Evolutionary conservation across 2,888 invertebrate genomes (phyloP).

Genomic region (Dermolepida albohirtum): DNA sequence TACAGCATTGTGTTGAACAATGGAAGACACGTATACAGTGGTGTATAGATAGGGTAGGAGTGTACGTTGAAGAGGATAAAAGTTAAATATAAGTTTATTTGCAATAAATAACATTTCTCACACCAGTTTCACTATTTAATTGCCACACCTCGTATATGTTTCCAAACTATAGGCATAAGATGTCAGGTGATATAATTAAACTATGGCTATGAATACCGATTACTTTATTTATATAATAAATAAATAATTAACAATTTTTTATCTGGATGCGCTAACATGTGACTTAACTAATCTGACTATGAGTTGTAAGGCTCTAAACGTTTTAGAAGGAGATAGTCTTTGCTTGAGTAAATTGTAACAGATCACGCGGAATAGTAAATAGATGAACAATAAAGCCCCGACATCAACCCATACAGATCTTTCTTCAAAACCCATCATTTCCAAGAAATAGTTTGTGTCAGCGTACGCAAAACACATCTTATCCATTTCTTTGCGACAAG

Average conservation of each 20-base stretch:
- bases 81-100: too few species aligned
- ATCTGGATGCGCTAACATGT: slow-evolving; percentile 61
- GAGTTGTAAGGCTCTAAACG: slow-evolving; percentile 77
- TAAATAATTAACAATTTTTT: slow-evolving; percentile 18
- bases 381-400: slow-evolving; percentile 71
- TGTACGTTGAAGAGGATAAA: too few species aligned
- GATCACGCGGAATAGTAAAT: slow-evolving; percentile 73
- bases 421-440: slow-evolving; percentile 80
- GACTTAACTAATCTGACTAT: slow-evolving; percentile 77
- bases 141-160: too few species aligned
- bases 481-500: slow-evolving; percentile 78
- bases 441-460: slow-evolving; percentile 79
- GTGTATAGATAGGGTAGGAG: too few species aligned
- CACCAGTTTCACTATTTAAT: too few species aligned
- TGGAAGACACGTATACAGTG: too few species aligned
- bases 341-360: slow-evolving; percentile 81
- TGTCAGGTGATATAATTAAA: slow-evolving; percentile 1
- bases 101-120: too few species aligned
- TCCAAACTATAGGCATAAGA: too few species aligned
- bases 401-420: slow-evolving; percentile 77
- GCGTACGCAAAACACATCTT: slow-evolving; percentile 80
- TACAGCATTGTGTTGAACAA: too few species aligned
- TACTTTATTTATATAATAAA: slow-evolving; percentile 28
- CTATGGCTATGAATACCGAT: slow-evolving; percentile 6
- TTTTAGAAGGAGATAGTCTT: slow-evolving; percentile 77